Conservation (phyloP, 2,888 invertebrate species). For the Caenorhabditis uteleia region DNA sequence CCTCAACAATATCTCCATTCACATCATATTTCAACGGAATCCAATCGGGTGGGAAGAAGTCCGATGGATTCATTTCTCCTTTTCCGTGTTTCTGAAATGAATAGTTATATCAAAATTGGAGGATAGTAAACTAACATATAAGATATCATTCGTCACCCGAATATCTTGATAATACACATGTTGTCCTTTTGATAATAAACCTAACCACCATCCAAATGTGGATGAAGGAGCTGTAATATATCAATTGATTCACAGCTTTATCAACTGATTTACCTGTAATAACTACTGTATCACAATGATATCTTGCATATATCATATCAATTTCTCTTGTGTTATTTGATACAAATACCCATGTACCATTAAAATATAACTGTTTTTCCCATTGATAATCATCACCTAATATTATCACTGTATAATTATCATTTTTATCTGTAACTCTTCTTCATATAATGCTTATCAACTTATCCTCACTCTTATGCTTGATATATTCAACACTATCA, state of each 20-base stretch:
- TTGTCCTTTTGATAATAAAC: slow-evolving; percentile 22
- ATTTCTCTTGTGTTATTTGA: slow-evolving; percentile 11
- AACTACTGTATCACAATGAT: slow-evolving; percentile 18
- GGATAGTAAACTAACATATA: slow-evolving; percentile 23
- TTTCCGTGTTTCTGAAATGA: too few species aligned
- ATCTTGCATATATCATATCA: slow-evolving; percentile 17
- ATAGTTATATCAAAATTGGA: too few species aligned
- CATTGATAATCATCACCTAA: slow-evolving; percentile 22
- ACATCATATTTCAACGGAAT: too few species aligned
- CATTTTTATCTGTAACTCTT: background rate
- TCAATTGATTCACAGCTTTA: background rate
- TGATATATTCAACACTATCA: slow-evolving; percentile 13
- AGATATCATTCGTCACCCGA: slow-evolving; percentile 21
- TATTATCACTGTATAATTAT: slow-evolving; percentile 7
- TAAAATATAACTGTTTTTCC: slow-evolving; percentile 9
- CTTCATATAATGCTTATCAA: background rate
- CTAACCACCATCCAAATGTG: slow-evolving; percentile 34
- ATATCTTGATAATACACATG: slow-evolving; percentile 28
- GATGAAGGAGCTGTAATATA: slow-evolving; percentile 17
- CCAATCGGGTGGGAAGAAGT: too few species aligned
- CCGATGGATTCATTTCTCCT: too few species aligned
- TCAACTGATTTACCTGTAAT: slow-evolving; percentile 8
- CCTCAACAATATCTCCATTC: too few species aligned
- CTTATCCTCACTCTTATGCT: slow-evolving; percentile 2
- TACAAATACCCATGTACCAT: slow-evolving; percentile 12